Conservation (phyloP, 1,140 invertebrate species). For the Bombus ignitus region DNA sequence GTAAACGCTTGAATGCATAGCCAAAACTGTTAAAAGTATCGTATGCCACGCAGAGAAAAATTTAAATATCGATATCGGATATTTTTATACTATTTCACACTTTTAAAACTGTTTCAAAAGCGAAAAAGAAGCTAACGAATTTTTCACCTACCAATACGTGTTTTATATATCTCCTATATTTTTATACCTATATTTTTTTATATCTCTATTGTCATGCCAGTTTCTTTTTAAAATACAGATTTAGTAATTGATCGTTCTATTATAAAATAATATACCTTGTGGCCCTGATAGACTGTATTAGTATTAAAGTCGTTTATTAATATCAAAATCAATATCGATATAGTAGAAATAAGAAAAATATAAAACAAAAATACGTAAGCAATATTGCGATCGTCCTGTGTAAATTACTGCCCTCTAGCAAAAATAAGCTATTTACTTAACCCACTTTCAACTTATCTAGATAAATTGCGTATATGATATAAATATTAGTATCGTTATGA, state of each 20-base stretch:
- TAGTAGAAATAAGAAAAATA: neutral
- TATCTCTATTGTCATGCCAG: too few species aligned
- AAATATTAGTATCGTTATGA: neutral
- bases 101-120: neutral
- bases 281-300: neutral
- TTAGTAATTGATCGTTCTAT: too few species aligned
- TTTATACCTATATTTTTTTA: neutral
- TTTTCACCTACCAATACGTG: neutral
- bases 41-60: neutral
- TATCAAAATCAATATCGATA: neutral
- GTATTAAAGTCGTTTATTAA: neutral
- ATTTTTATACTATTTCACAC: neutral
- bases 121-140: neutral
- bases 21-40: neutral
- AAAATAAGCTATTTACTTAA: neutral
- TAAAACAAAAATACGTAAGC: too few species aligned
- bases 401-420: neutral
- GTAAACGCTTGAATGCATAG: neutral
- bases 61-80: neutral
- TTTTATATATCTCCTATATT: too few species aligned
- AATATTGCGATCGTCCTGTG: neutral
- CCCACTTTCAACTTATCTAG: constrained; percentile 9
- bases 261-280: neutral
- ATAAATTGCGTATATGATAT: neutral
- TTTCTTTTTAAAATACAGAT: too few species aligned